Percentiles rank a stretch among this genome's conserved stretches.
Evolutionary conservation across 2,113 vertebrate species (phyloP).

Genomic region (Promerops cafer): DNA sequence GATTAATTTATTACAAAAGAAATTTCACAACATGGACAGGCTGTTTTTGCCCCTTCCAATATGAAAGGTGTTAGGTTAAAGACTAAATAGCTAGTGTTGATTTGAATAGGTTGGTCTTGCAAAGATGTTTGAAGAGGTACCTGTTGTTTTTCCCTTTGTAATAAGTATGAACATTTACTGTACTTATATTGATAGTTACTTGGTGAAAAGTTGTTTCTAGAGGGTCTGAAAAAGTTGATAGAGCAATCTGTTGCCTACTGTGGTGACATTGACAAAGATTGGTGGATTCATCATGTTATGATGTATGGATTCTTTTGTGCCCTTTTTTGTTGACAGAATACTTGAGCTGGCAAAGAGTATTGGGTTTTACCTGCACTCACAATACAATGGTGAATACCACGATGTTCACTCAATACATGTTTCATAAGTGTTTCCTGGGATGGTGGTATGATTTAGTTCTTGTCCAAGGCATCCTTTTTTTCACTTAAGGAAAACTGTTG

Average conservation of each 20-base stretch:
- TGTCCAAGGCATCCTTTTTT: neutral
- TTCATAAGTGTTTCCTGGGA: neutral
- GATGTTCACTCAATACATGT: neutral
- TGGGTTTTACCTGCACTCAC: neutral
- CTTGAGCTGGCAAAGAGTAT: neutral
- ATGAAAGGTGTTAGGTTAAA: neutral
- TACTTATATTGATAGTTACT: neutral
- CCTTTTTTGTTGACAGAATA: neutral
- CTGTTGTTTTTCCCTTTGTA: neutral
- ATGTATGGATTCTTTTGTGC: neutral
- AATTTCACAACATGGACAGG: neutral
- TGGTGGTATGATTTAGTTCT: neutral
- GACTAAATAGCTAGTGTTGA: neutral
- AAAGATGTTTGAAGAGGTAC: neutral
- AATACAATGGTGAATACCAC: neutral
- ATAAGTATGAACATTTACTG: neutral
- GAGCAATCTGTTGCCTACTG: neutral
- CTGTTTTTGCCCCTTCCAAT: accelerated
- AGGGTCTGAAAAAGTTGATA: neutral
- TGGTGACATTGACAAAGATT: neutral
- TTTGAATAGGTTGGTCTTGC: neutral
- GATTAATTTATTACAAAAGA: neutral
- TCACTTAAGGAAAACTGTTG: neutral
- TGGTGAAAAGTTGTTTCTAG: neutral
- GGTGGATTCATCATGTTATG: neutral